Base-by-base conservation (phyloP, 2,888 invertebrate genomes). In the Anarsia innoxiella region DNA sequence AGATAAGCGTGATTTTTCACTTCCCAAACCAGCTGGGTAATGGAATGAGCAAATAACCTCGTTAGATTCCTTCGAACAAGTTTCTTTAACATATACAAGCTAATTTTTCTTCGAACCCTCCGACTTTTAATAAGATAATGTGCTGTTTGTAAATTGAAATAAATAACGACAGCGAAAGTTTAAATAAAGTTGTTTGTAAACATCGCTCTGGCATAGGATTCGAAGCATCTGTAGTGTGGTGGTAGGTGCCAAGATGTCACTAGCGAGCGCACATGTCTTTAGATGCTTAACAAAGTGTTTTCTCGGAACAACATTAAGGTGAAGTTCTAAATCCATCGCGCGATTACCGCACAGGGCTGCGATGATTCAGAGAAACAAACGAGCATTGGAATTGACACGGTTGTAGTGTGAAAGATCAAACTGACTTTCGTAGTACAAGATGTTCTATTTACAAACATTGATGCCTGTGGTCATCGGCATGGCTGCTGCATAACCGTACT, bases 391-490 rank as follows among this genome's bases (percentile, higher is more conserved):
- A 46, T 50, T 53, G 51, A 54, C 50, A 51, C 59, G 52, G 53
- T 28, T 49, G 39, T 58, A 45, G 51, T 49, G 56, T 57, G 51
- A 59, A 64, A 64, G 58, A 66, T 66, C 66, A 60, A 69, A 71
- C 60, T 48, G 42, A 50, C 58, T 53, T n/a, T 52, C 56, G 53
- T 72, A 63, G 69, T 76, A 68, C 67, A 58, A 62, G 56, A 62
- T 48, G 70, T 74, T 80, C 80, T 84, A 84, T 83, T 83, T 83
- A 83, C 84, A 82, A 82, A 82, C 83, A 84, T 74, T 80, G 82
- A 76, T 78, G 82, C 84, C 83, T 83, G 82, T 84, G 83, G 83
- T 83, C 84, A 84, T 74, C 83, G 82, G 72, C 82, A 77, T 79
- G 68, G 78, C 67, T 73, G 74, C 78, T 65, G 74, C 79, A 76